Evolutionary conservation across 2,113 vertebrate species (phyloP).

Genomic region (Calidris pygmaea): DNA sequence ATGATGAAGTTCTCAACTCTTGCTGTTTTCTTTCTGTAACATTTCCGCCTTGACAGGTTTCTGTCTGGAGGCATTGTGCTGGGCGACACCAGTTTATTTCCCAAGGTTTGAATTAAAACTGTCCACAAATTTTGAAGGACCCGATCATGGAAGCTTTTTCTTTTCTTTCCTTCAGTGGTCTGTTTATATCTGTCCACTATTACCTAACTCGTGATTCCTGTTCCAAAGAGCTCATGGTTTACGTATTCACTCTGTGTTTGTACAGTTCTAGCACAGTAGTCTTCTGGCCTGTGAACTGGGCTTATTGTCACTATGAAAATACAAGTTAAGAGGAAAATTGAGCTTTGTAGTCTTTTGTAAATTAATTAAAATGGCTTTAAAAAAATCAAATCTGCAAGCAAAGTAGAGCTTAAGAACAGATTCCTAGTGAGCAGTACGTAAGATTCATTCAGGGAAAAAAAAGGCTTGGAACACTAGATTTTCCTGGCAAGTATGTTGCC

Average conservation of each 20-base stretch:
- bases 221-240: not conserved
- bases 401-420: not conserved
- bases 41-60: not conserved
- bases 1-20: not conserved
- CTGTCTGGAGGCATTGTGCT: not conserved
- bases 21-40: not conserved
- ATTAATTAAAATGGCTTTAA: not conserved
- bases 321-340: not conserved
- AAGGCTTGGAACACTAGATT: not conserved
- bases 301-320: not conserved
- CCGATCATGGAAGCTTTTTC: not conserved
- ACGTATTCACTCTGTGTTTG: not conserved
- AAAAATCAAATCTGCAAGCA: not conserved
- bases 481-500: not conserved
- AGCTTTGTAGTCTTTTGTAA: not conserved
- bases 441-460: not conserved
- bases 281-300: not conserved
- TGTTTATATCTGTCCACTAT: not conserved
- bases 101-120: not conserved
- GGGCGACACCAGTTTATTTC: not conserved
- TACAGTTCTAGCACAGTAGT: not conserved
- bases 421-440: not conserved
- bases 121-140: not conserved
- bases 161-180: not conserved
- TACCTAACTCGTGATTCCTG: not conserved